These are phyloP conservation scores for Pachyuromys duprasi DNA, from an alignment of 2,797 vertebrate species.

Conservation along the genomic window DNA sequence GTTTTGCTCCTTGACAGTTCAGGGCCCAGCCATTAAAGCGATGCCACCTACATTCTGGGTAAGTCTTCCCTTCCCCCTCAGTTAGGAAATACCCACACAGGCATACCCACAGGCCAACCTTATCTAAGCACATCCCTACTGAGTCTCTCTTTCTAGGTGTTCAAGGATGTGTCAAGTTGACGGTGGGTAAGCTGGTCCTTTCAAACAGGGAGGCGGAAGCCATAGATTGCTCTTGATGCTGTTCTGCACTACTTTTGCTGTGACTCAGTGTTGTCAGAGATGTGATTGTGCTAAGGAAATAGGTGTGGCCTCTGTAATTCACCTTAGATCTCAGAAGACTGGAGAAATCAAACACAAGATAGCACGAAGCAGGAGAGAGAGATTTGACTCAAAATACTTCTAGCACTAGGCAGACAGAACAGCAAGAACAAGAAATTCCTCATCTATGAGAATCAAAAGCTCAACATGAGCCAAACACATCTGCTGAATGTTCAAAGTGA, in stretches of 20 bases:
- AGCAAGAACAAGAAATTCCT: conserved; percentile 71
- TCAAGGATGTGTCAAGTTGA: not conserved
- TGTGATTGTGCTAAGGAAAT: not conserved
- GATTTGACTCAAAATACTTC: conserved; percentile 12
- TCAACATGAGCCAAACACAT: conserved; percentile 69
- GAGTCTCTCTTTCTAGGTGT: not conserved
- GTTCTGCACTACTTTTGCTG: not conserved
- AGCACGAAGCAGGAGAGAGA: too few relatives aligned
- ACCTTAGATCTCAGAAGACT: not conserved
- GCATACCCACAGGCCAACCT: not conserved
- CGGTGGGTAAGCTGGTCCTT: not conserved
- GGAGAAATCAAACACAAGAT: not conserved
- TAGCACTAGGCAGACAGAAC: not conserved
- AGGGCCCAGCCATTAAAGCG: not conserved
- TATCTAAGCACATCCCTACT: not conserved
- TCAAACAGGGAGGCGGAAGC: not conserved
- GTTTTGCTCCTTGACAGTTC: not conserved
- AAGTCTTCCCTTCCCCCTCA: not conserved
- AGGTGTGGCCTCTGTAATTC: not conserved
- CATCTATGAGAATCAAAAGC: conserved; percentile 70
- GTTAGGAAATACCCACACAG: not conserved
- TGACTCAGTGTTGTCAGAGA: not conserved
- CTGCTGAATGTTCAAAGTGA: conserved; percentile 79
- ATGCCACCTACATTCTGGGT: not conserved
- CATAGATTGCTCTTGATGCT: not conserved